Evolutionary conservation across 2,113 vertebrate species (phyloP), one percentile per base, ranked within the genome.

Genomic region (Mesoclemmys tuberculata): DNA sequence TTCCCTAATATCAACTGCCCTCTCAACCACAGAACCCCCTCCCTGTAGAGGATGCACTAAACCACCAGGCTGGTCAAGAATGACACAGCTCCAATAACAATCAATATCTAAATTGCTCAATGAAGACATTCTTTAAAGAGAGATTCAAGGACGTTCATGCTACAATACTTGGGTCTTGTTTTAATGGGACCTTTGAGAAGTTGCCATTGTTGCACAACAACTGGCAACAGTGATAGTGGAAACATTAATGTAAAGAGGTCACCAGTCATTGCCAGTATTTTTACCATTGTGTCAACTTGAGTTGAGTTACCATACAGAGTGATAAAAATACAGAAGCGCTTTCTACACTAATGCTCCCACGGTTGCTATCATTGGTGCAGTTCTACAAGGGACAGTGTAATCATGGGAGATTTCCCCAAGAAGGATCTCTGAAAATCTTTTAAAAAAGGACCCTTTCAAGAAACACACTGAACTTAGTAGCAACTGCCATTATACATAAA

Each of bases 371-470:
- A 29, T 5, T n/a, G 29, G 10, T 41, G 55, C 49, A 93, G 74
- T 61, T 90, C 75, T 88, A 55, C 54, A 22, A 82, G 38, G 0
- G 13, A 46, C 3, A 26, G n/a, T 0, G 1, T 1, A 44, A 52
- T 8, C 46, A 24, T 29, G 38, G 58, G 12, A 51, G 13, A 52
- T 13, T 14, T 51, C 13, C n/a, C 48, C 64, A n/a, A n/a, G 10
- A 1, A 1, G 0, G 29, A 61, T 31, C 18, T 10, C 2, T 44
- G 85, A 84, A 6, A 19, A 26, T 26, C 29, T 18, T 22, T 24
- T 2, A 44, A 11, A 61, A 24, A 10, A 52, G 90, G 86, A 55
- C 10, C 3, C 29, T 55, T 29, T 54, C 8, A 0, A 0, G 1
- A 49, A 29, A 6, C 46, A 89, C n/a, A 89, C n/a, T 12, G 6